Evolutionary conservation across 2,888 invertebrate genomes (phyloP).

Genomic region (Drosophila pseudotakahashii): DNA sequence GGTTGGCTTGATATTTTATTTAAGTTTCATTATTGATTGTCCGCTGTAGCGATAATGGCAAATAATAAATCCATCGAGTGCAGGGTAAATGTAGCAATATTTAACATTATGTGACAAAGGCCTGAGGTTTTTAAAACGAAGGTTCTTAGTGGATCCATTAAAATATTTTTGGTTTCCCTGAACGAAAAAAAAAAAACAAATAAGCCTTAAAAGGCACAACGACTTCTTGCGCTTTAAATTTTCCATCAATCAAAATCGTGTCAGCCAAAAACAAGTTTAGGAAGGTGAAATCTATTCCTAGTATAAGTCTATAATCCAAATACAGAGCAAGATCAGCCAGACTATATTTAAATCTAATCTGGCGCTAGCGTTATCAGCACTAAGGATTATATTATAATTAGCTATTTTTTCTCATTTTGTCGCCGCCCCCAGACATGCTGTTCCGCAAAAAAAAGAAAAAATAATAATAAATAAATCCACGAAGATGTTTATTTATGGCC

Average conservation of each 20-base stretch:
- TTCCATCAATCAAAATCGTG: conserved; percentile 28
- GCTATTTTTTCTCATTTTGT: conserved; percentile 1
- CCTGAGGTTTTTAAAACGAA: not conserved
- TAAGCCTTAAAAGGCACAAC: not conserved
- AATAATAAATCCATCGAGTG: not conserved
- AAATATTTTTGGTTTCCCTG: not conserved
- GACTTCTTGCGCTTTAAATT: not conserved
- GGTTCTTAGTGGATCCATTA: not conserved
- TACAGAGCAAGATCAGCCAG: conserved; percentile 24
- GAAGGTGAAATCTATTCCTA: conserved; percentile 35
- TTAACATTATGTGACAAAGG: no score
- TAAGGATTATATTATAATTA: conserved; percentile 25
- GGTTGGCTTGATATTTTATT: not conserved
- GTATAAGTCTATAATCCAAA: conserved; percentile 14
- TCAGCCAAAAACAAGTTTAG: conserved; percentile 29
- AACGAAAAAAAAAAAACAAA: not conserved
- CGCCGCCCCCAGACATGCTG: conserved; percentile 4
- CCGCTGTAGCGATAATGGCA: not conserved
- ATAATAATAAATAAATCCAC: conserved; percentile 55
- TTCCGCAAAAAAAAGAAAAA: conserved; percentile 31
- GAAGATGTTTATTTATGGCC: conserved; percentile 71
- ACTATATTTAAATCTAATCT: conserved; percentile 28
- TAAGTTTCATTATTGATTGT: conserved; percentile 1
- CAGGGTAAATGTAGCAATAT: no score
- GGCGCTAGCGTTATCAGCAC: conserved; percentile 29